Base-by-base conservation (phyloP, 2,113 vertebrate species). In the Nicator chloris region DNA sequence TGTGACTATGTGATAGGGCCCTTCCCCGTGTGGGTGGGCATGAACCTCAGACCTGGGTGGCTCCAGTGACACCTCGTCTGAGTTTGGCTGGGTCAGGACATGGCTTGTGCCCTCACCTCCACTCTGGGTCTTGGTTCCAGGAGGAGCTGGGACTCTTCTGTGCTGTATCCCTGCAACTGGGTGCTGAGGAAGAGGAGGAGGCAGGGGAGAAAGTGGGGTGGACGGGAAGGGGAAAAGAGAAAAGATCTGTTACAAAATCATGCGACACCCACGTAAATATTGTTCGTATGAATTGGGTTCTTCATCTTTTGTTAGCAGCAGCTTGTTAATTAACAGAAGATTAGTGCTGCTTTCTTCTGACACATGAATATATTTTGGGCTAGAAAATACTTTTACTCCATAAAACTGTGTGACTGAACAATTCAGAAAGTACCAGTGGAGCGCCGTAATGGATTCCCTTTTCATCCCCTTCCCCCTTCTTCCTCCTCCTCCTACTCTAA, bases 311-410 rank as follows among this genome's bases (percentile, higher is more conserved):
- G 96, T 98, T 97, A 96, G 94, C 91, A 95, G 96, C 94, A 91
- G 97, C 94, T 98, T 92, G 91, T 97, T 98, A 98, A 98, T 98
- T 98, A 98, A 96, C 95, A 93, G 91, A 96, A 96, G 96, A 97
- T 97, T 94, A 97, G 95, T 79, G 87, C 93, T 94, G 95, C 95
- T 96, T 97, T 97, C 97, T 97, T 97, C 89, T 96, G 96, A 97
- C 95, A 97, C 89, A 80, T 76, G 93, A 96, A 71, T 96, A 82
- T 93, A 96, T 97, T 97, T 97, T 88, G 94, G 94, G 96, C 92
- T 94, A 88, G 90, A 97, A 97, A 96, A 97, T 89, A 90, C 96
- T 98, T 82, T 82, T 94, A 89, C 91, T 96, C 89, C 85, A 90
- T 94, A 93, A 96, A 97, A 96, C 88, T 96, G 90, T 82, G 93